Evolutionary conservation across 2,888 invertebrate genomes (phyloP).

Genomic region (Microctonus brassicae): DNA sequence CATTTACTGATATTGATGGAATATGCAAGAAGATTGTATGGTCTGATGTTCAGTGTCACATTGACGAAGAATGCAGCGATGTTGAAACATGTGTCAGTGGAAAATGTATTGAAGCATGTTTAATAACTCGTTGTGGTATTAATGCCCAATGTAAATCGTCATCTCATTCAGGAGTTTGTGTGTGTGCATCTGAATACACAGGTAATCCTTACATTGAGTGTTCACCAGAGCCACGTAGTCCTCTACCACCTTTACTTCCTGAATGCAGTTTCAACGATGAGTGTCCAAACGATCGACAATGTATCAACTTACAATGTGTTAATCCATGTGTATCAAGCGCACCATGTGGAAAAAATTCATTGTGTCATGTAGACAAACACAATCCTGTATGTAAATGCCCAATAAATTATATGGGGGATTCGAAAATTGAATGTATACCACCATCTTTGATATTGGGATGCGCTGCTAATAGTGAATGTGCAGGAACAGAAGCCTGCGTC

Average conservation of each 20-base stretch:
- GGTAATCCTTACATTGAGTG: constrained; percentile 88
- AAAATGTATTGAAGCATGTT: constrained; percentile 84
- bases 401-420: constrained; percentile 81
- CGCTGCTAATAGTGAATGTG: constrained; percentile 84
- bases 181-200: constrained; percentile 82
- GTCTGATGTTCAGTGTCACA: constrained; percentile 72
- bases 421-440: constrained; percentile 80
- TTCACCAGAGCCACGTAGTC: constrained; percentile 66
- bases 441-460: constrained; percentile 80
- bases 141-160: constrained; percentile 85
- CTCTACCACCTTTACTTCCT: constrained; percentile 63
- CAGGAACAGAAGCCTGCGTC: constrained; percentile 85
- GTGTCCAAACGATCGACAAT: constrained; percentile 81
- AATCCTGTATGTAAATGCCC: constrained; percentile 86
- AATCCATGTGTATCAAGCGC: constrained; percentile 81
- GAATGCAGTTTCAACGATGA: constrained; percentile 86
- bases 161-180: constrained; percentile 83
- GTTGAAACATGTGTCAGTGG: constrained; percentile 83
- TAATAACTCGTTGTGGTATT: constrained; percentile 82
- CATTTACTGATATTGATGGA: constrained; percentile 80
- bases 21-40: constrained; percentile 75
- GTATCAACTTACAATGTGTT: constrained; percentile 81
- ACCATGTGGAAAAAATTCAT: constrained; percentile 84
- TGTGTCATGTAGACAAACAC: constrained; percentile 85
- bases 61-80: constrained; percentile 82